Evolutionary conservation across 1,140 invertebrate species (phyloP).

Genomic region (Gonatopus flavifemur): DNA sequence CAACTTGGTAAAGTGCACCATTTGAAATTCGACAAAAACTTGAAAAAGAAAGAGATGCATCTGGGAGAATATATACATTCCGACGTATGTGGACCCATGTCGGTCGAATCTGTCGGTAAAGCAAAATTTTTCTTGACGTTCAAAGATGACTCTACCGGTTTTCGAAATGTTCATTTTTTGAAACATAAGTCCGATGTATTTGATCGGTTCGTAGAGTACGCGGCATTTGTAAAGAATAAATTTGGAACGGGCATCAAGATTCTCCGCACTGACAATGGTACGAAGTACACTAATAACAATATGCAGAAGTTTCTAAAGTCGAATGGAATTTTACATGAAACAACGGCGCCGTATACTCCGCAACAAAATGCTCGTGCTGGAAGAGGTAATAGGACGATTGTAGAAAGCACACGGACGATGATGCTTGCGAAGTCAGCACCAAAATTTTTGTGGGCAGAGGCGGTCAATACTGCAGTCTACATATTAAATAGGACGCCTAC

Average conservation of each 20-base stretch:
- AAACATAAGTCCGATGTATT: slow-evolving; percentile 19
- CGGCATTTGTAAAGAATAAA: slow-evolving; percentile 16
- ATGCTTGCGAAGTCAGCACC: slow-evolving; percentile 39
- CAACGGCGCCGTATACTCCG: slow-evolving; percentile 41
- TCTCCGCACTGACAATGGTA: slow-evolving; percentile 19
- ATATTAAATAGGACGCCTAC: slow-evolving; percentile 13
- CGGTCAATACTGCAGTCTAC: slow-evolving; percentile 41
- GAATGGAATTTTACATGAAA: slow-evolving; percentile 23
- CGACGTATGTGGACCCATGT: slow-evolving; percentile 21
- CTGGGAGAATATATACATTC: slow-evolving; percentile 17
- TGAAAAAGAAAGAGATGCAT: not conserved
- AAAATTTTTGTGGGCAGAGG: slow-evolving; percentile 53
- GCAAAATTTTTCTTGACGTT: slow-evolving; percentile 17
- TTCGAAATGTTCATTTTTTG: slow-evolving; percentile 10
- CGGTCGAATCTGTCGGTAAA: slow-evolving; percentile 3
- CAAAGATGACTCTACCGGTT: slow-evolving; percentile 13
- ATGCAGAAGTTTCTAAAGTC: slow-evolving; percentile 16
- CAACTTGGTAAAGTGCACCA: slow-evolving; percentile 19
- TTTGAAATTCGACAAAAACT: slow-evolving; percentile 14
- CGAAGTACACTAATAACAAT: slow-evolving; percentile 11
- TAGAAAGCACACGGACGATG: slow-evolving; percentile 49
- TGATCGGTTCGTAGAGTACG: slow-evolving; percentile 21
- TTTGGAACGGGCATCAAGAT: slow-evolving; percentile 16
- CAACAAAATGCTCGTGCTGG: slow-evolving; percentile 51
- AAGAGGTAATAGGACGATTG: slow-evolving; percentile 50